These are phyloP conservation scores for Habrosyne pyritoides DNA, from an alignment of 2,888 invertebrate species.

Conservation along the genomic window DNA sequence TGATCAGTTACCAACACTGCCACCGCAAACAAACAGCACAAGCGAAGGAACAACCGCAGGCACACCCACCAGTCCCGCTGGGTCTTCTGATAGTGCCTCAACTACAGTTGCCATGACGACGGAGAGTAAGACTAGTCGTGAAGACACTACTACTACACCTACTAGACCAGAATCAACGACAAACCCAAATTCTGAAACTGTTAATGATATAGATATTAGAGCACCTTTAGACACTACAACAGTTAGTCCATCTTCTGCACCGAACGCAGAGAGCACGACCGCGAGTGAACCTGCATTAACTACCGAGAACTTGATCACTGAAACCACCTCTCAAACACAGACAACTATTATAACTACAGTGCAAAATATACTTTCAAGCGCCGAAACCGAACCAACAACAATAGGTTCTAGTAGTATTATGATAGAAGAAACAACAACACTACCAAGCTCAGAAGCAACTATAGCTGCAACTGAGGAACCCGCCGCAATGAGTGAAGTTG, in stretches of 20 bases:
- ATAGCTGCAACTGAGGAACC: conserved; percentile 43
- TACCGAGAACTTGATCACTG: conserved; percentile 13
- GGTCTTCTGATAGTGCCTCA: conserved; percentile 23
- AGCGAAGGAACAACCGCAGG: conserved; percentile 30
- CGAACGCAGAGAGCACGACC: conserved; percentile 51
- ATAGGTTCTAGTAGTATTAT: conserved; percentile 18
- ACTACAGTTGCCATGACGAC: conserved; percentile 33
- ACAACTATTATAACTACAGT: neutral
- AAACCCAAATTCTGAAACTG: conserved; percentile 60
- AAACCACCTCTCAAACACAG: conserved; percentile 13
- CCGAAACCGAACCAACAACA: conserved; percentile 16
- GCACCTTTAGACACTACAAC: conserved; percentile 44
- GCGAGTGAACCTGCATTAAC: conserved; percentile 14
- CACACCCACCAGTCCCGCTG: conserved; percentile 19
- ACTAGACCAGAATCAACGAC: conserved; percentile 57
- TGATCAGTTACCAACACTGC: conserved; percentile 58
- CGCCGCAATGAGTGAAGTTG: conserved; percentile 49
- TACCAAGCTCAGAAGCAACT: conserved; percentile 37
- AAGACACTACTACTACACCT: conserved; percentile 40
- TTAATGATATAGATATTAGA: conserved; percentile 49
- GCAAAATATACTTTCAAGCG: neutral
- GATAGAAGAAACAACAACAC: conserved; percentile 29
- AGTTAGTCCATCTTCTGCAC: conserved; percentile 45
- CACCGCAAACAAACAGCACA: conserved; percentile 42
- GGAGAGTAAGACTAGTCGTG: conserved; percentile 37